Conservation (phyloP, 1,140 invertebrate genomes). For the Aleiodes sp. region DNA sequence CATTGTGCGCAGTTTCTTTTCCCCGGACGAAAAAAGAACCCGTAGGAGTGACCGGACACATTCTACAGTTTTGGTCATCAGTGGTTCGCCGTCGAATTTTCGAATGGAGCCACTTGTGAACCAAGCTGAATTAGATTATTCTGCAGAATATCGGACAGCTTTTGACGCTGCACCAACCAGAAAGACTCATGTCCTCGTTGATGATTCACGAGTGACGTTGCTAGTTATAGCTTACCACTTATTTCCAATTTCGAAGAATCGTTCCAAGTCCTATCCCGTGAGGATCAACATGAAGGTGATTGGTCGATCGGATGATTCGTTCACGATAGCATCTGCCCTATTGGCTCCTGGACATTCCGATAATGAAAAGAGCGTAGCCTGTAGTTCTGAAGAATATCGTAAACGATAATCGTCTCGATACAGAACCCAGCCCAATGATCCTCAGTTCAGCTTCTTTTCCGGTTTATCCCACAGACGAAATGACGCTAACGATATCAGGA, state of each 20-base stretch:
- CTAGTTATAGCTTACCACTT: not conserved
- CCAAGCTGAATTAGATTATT: too few species aligned
- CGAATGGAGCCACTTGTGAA: too few species aligned
- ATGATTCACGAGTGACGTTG: not conserved
- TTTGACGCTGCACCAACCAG: too few species aligned
- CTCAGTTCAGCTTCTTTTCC: slow-evolving; percentile 20
- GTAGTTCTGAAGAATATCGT: slow-evolving; percentile 7
- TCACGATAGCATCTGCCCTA: slow-evolving; percentile 28
- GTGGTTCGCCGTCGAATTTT: not conserved
- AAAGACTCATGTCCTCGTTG: too few species aligned
- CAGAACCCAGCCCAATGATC: slow-evolving; percentile 2
- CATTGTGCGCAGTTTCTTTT: slow-evolving; percentile 30
- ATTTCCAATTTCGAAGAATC: not conserved
- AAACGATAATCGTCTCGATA: slow-evolving; percentile 27
- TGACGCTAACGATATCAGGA: slow-evolving; percentile 18
- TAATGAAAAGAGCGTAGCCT: not conserved
- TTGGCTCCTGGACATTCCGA: not conserved
- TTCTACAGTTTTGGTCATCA: not conserved
- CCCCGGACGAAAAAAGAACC: not conserved
- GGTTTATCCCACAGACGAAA: slow-evolving; percentile 11
- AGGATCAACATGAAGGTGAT: slow-evolving; percentile 12
- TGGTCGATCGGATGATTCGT: slow-evolving; percentile 15
- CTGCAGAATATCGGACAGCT: too few species aligned
- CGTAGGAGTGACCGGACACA: slow-evolving; percentile 19
- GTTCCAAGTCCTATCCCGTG: not conserved